Evolutionary conservation across 2,113 vertebrate genomes (phyloP).

Genomic region (Laticauda colubrina): DNA sequence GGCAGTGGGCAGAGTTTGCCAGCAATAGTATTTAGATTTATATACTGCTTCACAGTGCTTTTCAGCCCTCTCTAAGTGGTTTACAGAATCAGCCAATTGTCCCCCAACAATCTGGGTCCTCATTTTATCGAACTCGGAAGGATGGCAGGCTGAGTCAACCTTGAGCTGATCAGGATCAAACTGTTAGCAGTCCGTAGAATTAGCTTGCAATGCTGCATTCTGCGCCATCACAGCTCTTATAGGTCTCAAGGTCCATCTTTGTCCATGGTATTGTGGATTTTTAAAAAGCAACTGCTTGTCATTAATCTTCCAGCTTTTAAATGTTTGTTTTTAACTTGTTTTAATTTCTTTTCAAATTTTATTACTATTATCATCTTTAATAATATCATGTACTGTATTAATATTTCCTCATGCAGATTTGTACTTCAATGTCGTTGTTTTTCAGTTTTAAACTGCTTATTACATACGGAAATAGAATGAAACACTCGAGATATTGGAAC

Average conservation of each 20-base stretch:
- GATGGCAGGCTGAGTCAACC: too few relatives aligned
- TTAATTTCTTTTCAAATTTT: neutral
- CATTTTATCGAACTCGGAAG: too few relatives aligned
- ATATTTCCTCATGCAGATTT: neutral
- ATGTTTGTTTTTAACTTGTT: neutral
- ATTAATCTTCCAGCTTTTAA: neutral
- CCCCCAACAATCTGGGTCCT: too few relatives aligned
- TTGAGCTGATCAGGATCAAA: too few relatives aligned
- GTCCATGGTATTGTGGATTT: neutral
- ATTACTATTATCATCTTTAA: neutral
- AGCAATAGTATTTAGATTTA: too few relatives aligned
- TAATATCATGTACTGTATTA: neutral
- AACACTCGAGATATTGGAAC: neutral
- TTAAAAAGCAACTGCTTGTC: neutral
- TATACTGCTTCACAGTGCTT: too few relatives aligned
- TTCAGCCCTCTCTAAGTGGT: too few relatives aligned
- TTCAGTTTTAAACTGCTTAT: neutral
- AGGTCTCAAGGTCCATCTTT: neutral
- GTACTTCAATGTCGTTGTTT: neutral
- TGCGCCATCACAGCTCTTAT: neutral
- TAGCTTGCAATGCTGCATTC: too few relatives aligned
- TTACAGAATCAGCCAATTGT: too few relatives aligned
- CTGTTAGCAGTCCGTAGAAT: too few relatives aligned
- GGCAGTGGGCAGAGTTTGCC: too few relatives aligned
- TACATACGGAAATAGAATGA: neutral